Evolutionary conservation across 2,797 vertebrate species (phyloP).

Genomic region (Anomalospiza imberbis): DNA sequence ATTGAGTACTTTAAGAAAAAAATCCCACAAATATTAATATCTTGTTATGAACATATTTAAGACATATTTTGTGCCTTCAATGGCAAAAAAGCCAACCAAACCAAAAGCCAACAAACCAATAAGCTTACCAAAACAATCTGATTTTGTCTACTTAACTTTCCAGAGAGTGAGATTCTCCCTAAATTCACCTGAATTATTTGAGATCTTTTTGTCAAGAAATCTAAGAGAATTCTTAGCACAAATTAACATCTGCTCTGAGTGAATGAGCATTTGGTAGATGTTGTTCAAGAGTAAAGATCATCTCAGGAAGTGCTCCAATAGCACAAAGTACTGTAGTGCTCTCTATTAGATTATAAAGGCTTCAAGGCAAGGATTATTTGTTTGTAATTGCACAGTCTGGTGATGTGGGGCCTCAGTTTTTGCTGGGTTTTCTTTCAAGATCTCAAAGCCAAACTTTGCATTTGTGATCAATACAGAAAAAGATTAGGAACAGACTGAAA

Average conservation of each 20-base stretch:
- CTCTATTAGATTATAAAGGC: background rate
- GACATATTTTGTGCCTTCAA: background rate
- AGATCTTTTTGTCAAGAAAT: background rate
- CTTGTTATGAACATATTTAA: background rate
- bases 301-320: background rate
- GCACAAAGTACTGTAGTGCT: background rate
- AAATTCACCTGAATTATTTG: background rate
- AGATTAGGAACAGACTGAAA: background rate
- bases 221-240: background rate
- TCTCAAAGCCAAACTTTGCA: background rate
- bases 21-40: accelerated
- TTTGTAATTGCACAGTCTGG: background rate
- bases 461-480: background rate
- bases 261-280: background rate
- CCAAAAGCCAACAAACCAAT: no score
- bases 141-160: background rate
- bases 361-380: background rate
- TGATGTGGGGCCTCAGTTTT: background rate
- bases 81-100: background rate
- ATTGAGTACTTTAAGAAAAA: background rate
- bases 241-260: background rate
- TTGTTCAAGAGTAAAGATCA: background rate
- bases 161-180: background rate
- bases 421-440: background rate
- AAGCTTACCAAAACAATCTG: background rate